These are phyloP conservation scores for Lasioglossum morio DNA, from an alignment of 2,888 invertebrate genomes.

Conservation along the genomic window DNA sequence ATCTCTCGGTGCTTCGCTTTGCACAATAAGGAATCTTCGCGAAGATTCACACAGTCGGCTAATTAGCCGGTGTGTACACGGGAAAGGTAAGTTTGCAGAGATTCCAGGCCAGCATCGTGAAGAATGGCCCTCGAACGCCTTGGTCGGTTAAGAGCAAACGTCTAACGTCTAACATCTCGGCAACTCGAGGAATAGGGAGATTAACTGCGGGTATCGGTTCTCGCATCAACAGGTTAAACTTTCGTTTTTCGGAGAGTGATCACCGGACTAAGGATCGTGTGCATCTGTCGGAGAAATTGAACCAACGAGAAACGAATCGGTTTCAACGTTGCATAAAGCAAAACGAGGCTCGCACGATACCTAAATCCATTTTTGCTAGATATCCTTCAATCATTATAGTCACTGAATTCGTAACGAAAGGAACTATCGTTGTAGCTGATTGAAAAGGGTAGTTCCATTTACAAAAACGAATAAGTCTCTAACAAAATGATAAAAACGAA, in stretches of 20 bases:
- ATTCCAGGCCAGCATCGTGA: not conserved
- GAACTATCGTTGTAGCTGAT: too few relatives aligned
- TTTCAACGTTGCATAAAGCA: too few relatives aligned
- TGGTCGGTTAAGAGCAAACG: not conserved
- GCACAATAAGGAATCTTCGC: not conserved
- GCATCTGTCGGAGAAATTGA: not conserved
- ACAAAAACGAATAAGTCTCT: too few relatives aligned
- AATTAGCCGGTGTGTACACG: not conserved
- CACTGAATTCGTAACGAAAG: too few relatives aligned
- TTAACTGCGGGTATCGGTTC: not conserved
- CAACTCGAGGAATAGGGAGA: not conserved
- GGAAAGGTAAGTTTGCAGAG: not conserved
- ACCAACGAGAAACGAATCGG: too few relatives aligned
- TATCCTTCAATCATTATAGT: too few relatives aligned
- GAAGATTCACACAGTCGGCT: not conserved
- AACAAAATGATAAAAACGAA: too few relatives aligned
- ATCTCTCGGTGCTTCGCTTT: not conserved
- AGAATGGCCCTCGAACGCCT: not conserved
- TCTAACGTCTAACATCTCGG: not conserved
- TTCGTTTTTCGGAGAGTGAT: not conserved
- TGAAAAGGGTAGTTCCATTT: too few relatives aligned
- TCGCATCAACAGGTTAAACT: conserved; percentile 1
- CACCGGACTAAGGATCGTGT: not conserved
- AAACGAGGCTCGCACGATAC: too few relatives aligned
- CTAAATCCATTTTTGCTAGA: too few relatives aligned